Evolutionary conservation across 2,888 invertebrate species (phyloP), one percentile per base, ranked within the genome.

Genomic region (Odontothrips loti): DNA sequence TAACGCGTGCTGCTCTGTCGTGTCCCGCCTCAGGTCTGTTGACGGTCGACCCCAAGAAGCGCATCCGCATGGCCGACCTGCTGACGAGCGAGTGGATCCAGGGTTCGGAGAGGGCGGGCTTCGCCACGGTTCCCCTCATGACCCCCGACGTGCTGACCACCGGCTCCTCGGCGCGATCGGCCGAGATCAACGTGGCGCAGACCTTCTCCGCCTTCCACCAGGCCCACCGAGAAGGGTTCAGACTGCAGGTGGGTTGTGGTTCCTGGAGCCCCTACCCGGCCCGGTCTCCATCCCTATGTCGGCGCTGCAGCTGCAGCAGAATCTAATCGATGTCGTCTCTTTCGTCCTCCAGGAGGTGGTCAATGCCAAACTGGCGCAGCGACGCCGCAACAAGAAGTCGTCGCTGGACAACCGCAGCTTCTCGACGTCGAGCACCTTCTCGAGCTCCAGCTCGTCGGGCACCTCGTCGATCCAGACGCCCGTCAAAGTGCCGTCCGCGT

Each of bases 41-140:
- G 80, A 93, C 93, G 0, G 93, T 95, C 10, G 94, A 96, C 85
- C 94, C 96, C 0, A 88, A 89, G 79, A 89, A 91, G 82, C 89
- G 97, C 80, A 88, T 95, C 83, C 91, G 92, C 8, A 92, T 95
- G 87, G 86, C 87, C 34, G 92, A 93, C 82, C 88, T 97, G 81
- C 87, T 91, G 17, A 87, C 88, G n/a, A 93, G 93, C 86, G 88
- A 90, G 47, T 95, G 95, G 95, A 87, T 94, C 79, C 86, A 87
- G 63, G 88, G 88, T 20, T 85, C 85, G 80, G 85, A 86, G 51
- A n/a, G 47, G 23, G 34, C 79, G 27, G 63, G 82, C 85, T 88
- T 88, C 85, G 86, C 89, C 75, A 86, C 89, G 85, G 90, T 90
- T 47, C 89, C 92, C 79, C 87, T 92, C 78, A 90, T 90, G 87